phyloP scores from a whole-genome alignment of 1,140 invertebrate species.

The Zaprionus lachaisei region DNA sequence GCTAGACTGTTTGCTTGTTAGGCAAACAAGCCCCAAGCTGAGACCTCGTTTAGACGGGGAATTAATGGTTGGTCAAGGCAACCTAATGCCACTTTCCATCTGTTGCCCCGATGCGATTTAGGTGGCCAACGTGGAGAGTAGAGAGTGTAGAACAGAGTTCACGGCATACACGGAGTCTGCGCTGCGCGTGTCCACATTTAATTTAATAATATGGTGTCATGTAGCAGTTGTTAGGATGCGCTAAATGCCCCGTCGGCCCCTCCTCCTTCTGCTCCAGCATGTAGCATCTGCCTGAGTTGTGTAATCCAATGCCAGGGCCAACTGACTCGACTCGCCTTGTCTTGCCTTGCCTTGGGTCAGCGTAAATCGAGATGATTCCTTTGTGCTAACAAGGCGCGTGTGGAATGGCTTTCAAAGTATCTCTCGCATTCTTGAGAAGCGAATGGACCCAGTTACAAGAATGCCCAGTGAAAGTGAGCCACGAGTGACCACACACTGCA shows the following conservation, averaged over 20 bases:
- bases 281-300: slow-evolving; percentile 71
- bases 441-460: slow-evolving; percentile 36
- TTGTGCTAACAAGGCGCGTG: slow-evolving; percentile 70
- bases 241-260: slow-evolving; percentile 63
- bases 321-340: slow-evolving; percentile 20
- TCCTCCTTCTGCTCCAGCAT: neutral
- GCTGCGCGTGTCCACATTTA: slow-evolving; percentile 73
- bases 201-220: slow-evolving; percentile 81
- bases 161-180: neutral
- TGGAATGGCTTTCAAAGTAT: slow-evolving; percentile 57
- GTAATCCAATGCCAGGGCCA: slow-evolving; percentile 65
- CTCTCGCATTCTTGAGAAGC: slow-evolving; percentile 51
- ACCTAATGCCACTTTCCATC: slow-evolving; percentile 48
- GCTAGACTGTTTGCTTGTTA: slow-evolving; percentile 53
- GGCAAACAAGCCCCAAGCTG: slow-evolving; percentile 51
- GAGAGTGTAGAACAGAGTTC: neutral
- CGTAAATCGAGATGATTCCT: slow-evolving; percentile 56
- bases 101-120: slow-evolving; percentile 60
- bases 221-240: slow-evolving; percentile 79
- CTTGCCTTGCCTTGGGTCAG: slow-evolving; percentile 15
- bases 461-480: slow-evolving; percentile 16
- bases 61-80: slow-evolving; percentile 74
- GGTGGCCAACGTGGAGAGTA: slow-evolving; percentile 34
- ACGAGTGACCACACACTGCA: neutral
- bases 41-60: slow-evolving; percentile 59